phyloP scores from a whole-genome alignment of 2,797 vertebrate species.

The Garrulus glandarius region DNA sequence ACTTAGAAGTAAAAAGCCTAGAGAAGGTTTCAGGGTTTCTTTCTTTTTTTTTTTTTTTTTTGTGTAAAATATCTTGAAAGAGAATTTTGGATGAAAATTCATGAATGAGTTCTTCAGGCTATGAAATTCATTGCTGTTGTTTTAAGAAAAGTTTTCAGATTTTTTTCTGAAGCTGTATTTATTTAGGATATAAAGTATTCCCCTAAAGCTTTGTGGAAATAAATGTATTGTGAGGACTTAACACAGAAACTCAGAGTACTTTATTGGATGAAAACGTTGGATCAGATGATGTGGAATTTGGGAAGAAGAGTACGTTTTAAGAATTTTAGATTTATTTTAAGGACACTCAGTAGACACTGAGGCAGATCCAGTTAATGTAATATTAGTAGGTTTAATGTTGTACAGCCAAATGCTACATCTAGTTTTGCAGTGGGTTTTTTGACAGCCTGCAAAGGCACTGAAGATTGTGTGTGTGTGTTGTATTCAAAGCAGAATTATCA shows the following conservation, averaged over 20 bases:
- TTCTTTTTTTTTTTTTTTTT: not conserved
- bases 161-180: not conserved
- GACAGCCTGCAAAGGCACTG: not conserved
- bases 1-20: not conserved
- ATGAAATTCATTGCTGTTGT: not conserved
- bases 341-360: not conserved
- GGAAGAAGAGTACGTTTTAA: not conserved
- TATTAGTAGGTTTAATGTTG: not conserved
- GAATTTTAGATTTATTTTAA: not conserved
- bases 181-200: not conserved
- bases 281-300: not conserved
- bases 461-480: not conserved
- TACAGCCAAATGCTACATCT: not conserved
- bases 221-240: not conserved
- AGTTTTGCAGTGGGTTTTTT: not conserved
- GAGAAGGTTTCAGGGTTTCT: not conserved
- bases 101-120: not conserved
- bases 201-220: not conserved
- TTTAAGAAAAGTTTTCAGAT: not conserved
- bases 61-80: not conserved
- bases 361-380: not conserved
- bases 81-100: not conserved
- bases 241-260: not conserved
- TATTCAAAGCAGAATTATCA: not conserved
- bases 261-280: not conserved